Evolutionary conservation across 2,888 invertebrate genomes (phyloP), one percentile per base, ranked within the genome.

Genomic region (Dexiosoma caninum): DNA sequence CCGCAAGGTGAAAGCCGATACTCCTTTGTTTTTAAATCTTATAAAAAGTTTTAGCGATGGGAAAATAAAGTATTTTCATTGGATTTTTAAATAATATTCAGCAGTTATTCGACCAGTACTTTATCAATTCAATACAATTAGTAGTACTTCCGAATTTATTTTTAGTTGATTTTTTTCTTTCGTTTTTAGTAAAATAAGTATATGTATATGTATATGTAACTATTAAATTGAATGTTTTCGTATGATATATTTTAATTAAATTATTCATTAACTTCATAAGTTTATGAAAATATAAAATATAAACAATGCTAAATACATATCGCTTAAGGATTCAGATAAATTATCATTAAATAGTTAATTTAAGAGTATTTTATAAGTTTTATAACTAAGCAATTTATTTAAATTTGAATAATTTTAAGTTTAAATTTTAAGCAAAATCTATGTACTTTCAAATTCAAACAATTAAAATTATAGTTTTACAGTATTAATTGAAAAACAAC

Each of bases 301-400:
- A 32, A 69, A 57, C 46, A 55, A 35, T 70, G 69, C 57, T 46
- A 46, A 70, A 57, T 69, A 70, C 46, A n/a, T n/a, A n/a, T 46
- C 57, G 46, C 46, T 16, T 46, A 21, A 46, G 12, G 12, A 12
- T 1, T 46, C 46, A 5, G 10, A 16, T 2, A 32, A 35, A 21
- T 44, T 21, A 5, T 57, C 12, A 55, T 16, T 2, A 4, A 49
- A 37, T 27, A 9, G 16, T 30, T 12, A 60, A 32, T 44, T 46
- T 62, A 46, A 62, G 44, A 19, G 8, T 19, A 51, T 51, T 51
- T 27, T 55, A 27, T 19, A 46, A 16, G 44, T 8, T 35, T 44
- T 46, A 55, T n/a, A 16, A 27, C 40, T n/a, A 44, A 42, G 30
- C 40, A 35, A 37, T 27, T 5, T 49, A 10, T 30, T 30, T 51